Evolutionary conservation across 2,113 vertebrate genomes (phyloP), one percentile per base, ranked within the genome.

Genomic region (Balaeniceps rex): DNA sequence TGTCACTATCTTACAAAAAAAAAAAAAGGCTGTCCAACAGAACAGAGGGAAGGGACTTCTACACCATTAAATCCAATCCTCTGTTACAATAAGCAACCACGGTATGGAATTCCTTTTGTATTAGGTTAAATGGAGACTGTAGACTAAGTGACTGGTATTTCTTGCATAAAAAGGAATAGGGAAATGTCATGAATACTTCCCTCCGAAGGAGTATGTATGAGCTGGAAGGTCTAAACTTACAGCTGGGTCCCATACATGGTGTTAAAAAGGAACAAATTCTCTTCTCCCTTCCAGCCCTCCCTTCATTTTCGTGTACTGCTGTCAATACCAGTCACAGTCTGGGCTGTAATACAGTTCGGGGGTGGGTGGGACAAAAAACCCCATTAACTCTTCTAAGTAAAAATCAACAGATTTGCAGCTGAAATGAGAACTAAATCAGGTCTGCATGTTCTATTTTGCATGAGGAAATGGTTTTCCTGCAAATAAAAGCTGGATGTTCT

Each of bases 351-450:
- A 63, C 25, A 84, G n/a, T n/a, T n/a, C n/a, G n/a, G n/a, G n/a
- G n/a, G n/a, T n/a, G n/a, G n/a, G n/a, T n/a, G n/a, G n/a, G n/a
- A n/a, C n/a, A n/a, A 42, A 42, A 42, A 42, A 42, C 40, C 40
- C 40, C 40, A 42, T 77, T 75, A 83, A 90, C 19, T 92, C 44
- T 65, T 61, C 69, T 83, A 57, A 92, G 60, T 65, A 83, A 44
- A 77, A 92, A 68, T 90, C 74, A 84, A 87, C 87, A 71, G 58
- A 88, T 87, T 84, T 81, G 36, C 52, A 77, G 64, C 52, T 88
- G 64, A 92, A 92, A 94, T 68, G 64, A 81, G 54, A 94, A 94
- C 87, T 66, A 90, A 80, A 90, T 90, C 74, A 88, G 79, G 54
- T 77, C 52, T 88, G 52, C 52, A 58, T 72, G 74, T 77, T 90